These are phyloP conservation scores for Chamaetylas fuelleborni DNA, from an alignment of 2,113 vertebrate species.

Conservation along the genomic window DNA sequence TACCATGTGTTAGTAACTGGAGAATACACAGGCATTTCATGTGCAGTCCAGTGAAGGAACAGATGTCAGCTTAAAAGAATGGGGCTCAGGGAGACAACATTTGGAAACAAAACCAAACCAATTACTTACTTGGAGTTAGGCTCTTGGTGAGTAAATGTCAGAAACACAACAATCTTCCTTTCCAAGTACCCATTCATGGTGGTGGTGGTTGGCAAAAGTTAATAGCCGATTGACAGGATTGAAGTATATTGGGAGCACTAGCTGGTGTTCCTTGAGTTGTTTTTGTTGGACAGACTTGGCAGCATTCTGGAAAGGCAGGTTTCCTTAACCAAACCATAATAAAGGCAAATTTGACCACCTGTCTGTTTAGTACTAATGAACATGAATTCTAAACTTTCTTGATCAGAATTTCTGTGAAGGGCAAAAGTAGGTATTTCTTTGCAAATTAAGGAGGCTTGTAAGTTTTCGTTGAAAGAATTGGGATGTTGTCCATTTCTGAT, in stretches of 20 bases:
- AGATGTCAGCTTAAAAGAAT: constrained; percentile 17
- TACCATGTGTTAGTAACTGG: not conserved
- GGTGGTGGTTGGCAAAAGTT: not conserved
- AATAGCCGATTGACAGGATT: fast-evolving
- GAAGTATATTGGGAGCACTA: not conserved
- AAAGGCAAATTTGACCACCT: not conserved
- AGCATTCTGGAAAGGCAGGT: not conserved
- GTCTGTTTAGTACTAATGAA: not conserved
- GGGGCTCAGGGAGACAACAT: not conserved
- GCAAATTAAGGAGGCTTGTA: not conserved
- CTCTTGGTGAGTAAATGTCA: not conserved
- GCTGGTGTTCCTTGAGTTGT: not conserved
- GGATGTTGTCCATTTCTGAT: not conserved
- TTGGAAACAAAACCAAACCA: constrained; percentile 6
- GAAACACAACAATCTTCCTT: not conserved
- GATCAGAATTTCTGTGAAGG: not conserved
- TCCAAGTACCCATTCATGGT: not conserved
- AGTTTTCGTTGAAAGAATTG: not conserved
- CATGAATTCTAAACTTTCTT: not conserved
- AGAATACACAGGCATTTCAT: not conserved
- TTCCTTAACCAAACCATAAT: not conserved
- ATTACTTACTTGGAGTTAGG: not conserved
- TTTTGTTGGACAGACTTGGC: not conserved
- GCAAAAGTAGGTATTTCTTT: not conserved
- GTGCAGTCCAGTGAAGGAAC: not conserved